Conservation (phyloP, 2,113 vertebrate species). For the Ammodytes marinus region DNA sequence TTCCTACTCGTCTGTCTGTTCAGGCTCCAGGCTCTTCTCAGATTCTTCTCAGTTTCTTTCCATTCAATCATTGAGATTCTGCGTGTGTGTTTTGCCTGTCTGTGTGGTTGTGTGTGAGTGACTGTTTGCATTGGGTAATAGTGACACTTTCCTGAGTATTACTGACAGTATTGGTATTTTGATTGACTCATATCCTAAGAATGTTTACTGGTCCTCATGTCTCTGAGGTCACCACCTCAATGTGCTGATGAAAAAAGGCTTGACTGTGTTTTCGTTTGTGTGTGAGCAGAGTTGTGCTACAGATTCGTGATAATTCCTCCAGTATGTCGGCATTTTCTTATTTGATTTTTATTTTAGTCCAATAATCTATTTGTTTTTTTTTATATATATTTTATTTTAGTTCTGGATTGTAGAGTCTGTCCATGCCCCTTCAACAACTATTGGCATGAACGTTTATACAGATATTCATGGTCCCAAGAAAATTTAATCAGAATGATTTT, state of each 20-base stretch:
- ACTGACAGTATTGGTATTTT: slow-evolving; percentile 41
- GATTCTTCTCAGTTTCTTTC: slow-evolving; percentile 46
- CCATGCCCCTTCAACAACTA: neutral
- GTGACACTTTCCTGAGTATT: slow-evolving; percentile 43
- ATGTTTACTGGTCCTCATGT: slow-evolving; percentile 28
- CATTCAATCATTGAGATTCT: slow-evolving; percentile 32
- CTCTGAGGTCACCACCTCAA: slow-evolving; percentile 27
- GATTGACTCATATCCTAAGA: slow-evolving; percentile 52
- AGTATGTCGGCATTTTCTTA: neutral
- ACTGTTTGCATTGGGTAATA: slow-evolving; percentile 53
- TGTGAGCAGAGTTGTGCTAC: neutral
- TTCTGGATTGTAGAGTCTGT: too few species aligned
- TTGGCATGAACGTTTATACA: neutral
- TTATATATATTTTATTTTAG: too few species aligned
- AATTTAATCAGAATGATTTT: neutral
- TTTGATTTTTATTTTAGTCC: neutral
- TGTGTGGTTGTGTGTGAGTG: slow-evolving; percentile 44
- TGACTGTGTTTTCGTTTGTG: slow-evolving; percentile 19
- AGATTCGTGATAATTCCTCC: neutral
- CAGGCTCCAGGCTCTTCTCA: slow-evolving; percentile 35
- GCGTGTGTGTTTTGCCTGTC: slow-evolving; percentile 26
- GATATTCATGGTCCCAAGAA: too few species aligned
- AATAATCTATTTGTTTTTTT: neutral
- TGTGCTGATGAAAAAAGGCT: slow-evolving; percentile 34
- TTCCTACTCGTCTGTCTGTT: slow-evolving; percentile 56